These are phyloP conservation scores for Dicranocentrus wangi DNA, from an alignment of 2,888 invertebrate species.

Conservation along the genomic window DNA sequence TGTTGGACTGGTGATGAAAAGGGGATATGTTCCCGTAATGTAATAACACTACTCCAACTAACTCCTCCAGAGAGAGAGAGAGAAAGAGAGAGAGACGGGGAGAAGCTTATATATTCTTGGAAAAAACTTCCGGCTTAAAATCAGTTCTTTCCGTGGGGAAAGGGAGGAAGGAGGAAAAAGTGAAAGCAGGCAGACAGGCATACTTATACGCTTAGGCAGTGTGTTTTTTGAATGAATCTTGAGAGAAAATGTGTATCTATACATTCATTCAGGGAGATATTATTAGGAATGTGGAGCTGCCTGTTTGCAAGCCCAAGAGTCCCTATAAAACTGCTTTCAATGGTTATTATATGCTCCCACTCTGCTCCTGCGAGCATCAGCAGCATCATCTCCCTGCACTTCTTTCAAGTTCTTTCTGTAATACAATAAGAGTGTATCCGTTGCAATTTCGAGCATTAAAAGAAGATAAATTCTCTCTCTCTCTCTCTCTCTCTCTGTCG, in stretches of 20 bases:
- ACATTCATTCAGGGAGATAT: too few relatives aligned
- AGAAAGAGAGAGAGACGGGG: too few relatives aligned
- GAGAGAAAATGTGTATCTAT: too few relatives aligned
- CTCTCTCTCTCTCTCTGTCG: not conserved
- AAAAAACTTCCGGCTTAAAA: constrained; percentile 16
- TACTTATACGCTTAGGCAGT: not conserved
- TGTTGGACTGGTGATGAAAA: constrained; percentile 5
- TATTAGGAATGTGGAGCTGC: too few relatives aligned
- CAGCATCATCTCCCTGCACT: not conserved
- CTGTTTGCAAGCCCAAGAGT: too few relatives aligned
- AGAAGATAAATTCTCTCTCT: constrained; percentile 15
- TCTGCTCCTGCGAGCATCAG: not conserved
- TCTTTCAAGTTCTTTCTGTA: not conserved
- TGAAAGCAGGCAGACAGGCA: not conserved
- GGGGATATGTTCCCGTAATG: constrained; percentile 7
- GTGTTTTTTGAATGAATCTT: too few relatives aligned
- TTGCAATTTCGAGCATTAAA: constrained; percentile 19
- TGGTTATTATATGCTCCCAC: not conserved
- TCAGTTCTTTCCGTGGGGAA: constrained; percentile 18
- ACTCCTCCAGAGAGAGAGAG: too few relatives aligned
- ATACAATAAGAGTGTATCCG: not conserved
- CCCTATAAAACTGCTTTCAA: not conserved
- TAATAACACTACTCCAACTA: not conserved
- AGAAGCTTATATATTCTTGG: constrained; percentile 12
- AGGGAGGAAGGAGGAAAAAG: not conserved